phyloP scores from a whole-genome alignment of 2,113 vertebrate species.

The Hyperopisus bebe region DNA sequence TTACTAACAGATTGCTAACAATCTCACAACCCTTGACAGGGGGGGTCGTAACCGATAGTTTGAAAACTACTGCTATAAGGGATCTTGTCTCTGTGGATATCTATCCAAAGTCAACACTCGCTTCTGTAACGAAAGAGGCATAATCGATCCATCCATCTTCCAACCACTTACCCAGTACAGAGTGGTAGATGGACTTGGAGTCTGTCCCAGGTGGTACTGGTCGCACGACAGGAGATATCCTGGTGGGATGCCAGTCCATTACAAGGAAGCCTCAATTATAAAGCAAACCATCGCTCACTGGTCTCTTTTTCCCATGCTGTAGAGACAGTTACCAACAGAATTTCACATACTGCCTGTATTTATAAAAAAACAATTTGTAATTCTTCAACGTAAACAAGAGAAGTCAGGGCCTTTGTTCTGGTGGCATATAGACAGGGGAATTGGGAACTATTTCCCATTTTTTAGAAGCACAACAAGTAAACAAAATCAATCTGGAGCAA shows the following conservation, averaged over 20 bases:
- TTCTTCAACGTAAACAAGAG: background rate
- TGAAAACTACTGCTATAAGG: background rate
- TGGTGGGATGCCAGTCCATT: background rate
- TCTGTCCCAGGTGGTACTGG: background rate
- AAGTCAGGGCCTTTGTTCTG: background rate
- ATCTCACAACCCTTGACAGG: background rate
- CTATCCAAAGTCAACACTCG: background rate
- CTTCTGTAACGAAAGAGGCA: background rate
- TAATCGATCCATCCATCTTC: background rate
- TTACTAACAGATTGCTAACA: background rate
- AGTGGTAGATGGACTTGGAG: background rate
- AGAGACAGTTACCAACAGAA: background rate
- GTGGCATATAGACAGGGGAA: background rate
- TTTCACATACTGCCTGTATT: background rate
- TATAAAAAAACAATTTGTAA: background rate
- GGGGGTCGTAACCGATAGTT: background rate
- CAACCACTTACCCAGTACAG: background rate
- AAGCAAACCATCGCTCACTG: background rate
- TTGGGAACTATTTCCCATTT: background rate
- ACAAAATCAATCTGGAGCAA: background rate
- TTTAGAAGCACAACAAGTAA: background rate
- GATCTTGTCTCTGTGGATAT: background rate
- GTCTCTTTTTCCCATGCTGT: background rate
- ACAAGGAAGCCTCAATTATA: background rate
- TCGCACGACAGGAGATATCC: background rate